Evolutionary conservation across 2,797 vertebrate genomes (phyloP).

Genomic region (Ciconia nigra): DNA sequence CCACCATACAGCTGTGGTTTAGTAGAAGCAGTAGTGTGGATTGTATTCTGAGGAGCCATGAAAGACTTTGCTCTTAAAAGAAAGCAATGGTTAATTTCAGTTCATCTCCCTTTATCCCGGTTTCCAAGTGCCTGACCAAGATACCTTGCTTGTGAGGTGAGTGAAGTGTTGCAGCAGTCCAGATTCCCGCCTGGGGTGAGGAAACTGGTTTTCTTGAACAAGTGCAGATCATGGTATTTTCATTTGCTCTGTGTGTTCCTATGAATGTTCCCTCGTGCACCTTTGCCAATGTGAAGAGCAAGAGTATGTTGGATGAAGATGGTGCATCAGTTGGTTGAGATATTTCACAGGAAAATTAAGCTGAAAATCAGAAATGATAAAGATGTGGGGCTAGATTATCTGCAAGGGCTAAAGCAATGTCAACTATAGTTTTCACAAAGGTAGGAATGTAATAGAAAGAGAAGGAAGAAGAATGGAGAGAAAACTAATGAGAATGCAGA

Average conservation of each 20-base stretch:
- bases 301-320: background rate
- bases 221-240: background rate
- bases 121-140: background rate
- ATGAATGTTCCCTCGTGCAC: background rate
- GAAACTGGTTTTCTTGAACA: background rate
- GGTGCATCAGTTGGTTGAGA: background rate
- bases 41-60: background rate
- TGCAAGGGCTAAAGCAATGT: background rate
- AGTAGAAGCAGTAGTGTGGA: background rate
- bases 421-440: background rate
- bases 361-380: background rate
- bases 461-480: background rate
- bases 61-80: background rate
- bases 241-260: background rate
- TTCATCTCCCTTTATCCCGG: background rate
- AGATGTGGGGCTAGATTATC: background rate
- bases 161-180: background rate
- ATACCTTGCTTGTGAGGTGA: background rate
- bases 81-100: background rate
- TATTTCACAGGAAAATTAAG: background rate
- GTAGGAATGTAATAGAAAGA: background rate
- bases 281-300: background rate
- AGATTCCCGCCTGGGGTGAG: background rate
- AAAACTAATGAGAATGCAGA: background rate
- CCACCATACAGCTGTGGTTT: background rate